Evolutionary conservation across 2,888 invertebrate species (phyloP).

Genomic region (Cantharis rustica): DNA sequence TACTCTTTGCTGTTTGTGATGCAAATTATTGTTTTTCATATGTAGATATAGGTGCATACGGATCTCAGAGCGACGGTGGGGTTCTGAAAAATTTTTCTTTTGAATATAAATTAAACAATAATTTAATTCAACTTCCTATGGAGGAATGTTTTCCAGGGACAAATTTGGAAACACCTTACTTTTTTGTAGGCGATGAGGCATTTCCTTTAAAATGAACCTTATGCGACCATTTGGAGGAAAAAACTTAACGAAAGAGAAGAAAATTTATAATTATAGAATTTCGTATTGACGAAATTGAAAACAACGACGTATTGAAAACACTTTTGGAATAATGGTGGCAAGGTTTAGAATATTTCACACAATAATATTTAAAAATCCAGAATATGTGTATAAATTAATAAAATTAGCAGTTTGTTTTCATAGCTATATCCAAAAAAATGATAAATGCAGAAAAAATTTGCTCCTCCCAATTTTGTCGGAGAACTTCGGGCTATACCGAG

Average conservation of each 20-base stretch:
- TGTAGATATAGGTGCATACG: slow-evolving; percentile 43
- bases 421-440: slow-evolving; percentile 1
- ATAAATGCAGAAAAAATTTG: neutral
- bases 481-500: too few species aligned
- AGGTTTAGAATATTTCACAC: slow-evolving; percentile 28
- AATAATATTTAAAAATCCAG: neutral
- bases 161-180: too few species aligned
- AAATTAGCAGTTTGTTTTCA: neutral
- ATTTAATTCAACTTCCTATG: too few species aligned
- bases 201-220: too few species aligned
- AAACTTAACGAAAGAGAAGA: slow-evolving; percentile 21
- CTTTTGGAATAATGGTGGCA: slow-evolving; percentile 29
- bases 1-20: slow-evolving; percentile 42
- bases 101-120: slow-evolving; percentile 1
- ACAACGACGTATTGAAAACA: slow-evolving; percentile 27
- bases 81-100: slow-evolving; percentile 33
- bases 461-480: neutral
- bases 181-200: too few species aligned
- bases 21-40: slow-evolving; percentile 43
- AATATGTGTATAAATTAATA: neutral
- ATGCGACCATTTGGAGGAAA: slow-evolving; percentile 18
- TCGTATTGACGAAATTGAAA: slow-evolving; percentile 12
- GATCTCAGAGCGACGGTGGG: slow-evolving; percentile 43
- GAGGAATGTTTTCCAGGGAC: too few species aligned
- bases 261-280: slow-evolving; percentile 23